A percentile compares a stretch with the other conserved stretches of the same genome.
Conservation (phyloP, 2,888 invertebrate species). For the Drosophila longiperda region DNA sequence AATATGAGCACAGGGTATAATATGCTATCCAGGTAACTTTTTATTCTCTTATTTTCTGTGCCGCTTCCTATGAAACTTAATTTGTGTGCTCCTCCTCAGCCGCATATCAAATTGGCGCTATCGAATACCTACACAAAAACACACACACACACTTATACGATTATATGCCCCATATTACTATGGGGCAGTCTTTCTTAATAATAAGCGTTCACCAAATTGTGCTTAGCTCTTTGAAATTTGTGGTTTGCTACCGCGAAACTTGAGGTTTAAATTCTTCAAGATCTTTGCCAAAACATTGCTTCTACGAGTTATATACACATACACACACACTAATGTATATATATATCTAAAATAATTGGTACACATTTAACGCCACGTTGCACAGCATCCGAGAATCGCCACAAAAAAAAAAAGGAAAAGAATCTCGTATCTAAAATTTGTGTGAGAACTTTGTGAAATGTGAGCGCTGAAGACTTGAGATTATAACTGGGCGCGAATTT, state of each 20-base stretch:
- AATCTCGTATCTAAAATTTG: constrained; percentile 61
- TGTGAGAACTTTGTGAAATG: constrained; percentile 69
- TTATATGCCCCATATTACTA: constrained; percentile 65
- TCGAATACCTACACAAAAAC: constrained; percentile 63
- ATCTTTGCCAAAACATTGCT: constrained; percentile 47
- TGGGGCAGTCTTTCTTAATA: constrained; percentile 62
- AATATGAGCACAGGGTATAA: neutral
- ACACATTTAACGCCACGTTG: constrained; percentile 72
- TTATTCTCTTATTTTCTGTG: constrained; percentile 20
- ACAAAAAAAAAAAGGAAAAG: constrained; percentile 1
- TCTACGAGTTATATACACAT: constrained; percentile 27
- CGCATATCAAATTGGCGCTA: constrained; percentile 77
- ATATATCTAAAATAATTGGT: constrained; percentile 55
- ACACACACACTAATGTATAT: constrained; percentile 6
- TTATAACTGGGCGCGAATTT: constrained; percentile 72
- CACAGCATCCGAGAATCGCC: constrained; percentile 45
- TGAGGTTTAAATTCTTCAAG: constrained; percentile 70
- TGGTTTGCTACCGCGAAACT: constrained; percentile 62
- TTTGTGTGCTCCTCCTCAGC: constrained; percentile 66
- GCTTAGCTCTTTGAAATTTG: constrained; percentile 67
- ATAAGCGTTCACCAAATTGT: constrained; percentile 61
- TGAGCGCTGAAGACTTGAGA: constrained; percentile 42
- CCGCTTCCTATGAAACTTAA: constrained; percentile 76
- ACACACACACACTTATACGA: constrained; percentile 19
- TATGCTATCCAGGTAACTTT: constrained; percentile 58